Percentiles rank a stretch among this genome's conserved stretches.
Evolutionary conservation across 1,140 invertebrate genomes (phyloP).

Genomic region (Harpegnathos saltator): DNA sequence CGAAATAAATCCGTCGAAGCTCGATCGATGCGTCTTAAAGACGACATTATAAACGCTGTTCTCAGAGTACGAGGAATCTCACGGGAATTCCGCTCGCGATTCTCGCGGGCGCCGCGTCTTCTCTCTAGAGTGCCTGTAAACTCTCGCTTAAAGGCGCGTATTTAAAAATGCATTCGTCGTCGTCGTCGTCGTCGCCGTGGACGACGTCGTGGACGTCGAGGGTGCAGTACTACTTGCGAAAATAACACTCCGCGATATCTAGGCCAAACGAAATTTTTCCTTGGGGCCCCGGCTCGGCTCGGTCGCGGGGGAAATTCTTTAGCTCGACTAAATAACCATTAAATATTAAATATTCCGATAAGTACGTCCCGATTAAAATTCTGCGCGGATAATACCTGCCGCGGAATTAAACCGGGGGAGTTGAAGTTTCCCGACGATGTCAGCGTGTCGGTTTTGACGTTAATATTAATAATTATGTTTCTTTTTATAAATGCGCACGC

Average conservation of each 20-base stretch:
- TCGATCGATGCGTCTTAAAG: conserved; percentile 7
- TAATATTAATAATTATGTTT: conserved; percentile 13
- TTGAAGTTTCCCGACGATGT: neutral
- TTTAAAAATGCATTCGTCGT: conserved; percentile 51
- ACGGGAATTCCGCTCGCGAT: neutral
- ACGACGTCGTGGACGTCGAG: conserved; percentile 14
- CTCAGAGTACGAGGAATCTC: neutral
- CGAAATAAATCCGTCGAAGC: too few relatives aligned
- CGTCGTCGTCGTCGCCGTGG: neutral
- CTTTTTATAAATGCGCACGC: neutral
- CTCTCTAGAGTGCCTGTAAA: conserved; percentile 28
- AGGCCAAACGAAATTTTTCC: conserved; percentile 22
- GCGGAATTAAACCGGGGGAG: conserved; percentile 13
- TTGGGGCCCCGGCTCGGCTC: neutral
- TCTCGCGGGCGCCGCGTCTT: neutral
- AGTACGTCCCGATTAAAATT: conserved; percentile 28
- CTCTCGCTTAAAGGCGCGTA: conserved; percentile 30
- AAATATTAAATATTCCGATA: conserved; percentile 50
- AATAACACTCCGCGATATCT: conserved; percentile 36
- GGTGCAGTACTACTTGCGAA: conserved; percentile 15
- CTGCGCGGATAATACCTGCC: neutral
- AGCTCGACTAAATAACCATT: conserved; percentile 29
- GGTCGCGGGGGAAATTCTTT: neutral
- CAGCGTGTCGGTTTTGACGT: neutral
- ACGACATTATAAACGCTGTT: neutral